A percentile compares a stretch with the other conserved stretches of the same genome.
Evolutionary conservation across 2,113 vertebrate genomes (phyloP).

Genomic region (Lates calcarifer): DNA sequence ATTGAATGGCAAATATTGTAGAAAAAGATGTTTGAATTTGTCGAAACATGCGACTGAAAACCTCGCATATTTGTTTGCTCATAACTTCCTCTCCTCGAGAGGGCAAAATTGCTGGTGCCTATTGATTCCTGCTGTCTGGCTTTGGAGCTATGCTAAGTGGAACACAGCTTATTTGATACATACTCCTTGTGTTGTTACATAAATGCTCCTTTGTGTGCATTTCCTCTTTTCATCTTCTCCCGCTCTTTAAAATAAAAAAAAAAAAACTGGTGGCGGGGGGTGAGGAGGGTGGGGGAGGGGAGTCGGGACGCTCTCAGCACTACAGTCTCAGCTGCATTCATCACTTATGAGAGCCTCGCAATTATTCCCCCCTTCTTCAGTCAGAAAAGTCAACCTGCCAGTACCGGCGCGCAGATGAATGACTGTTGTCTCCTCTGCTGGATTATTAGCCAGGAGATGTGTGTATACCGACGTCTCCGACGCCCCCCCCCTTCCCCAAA

Average conservation of each 20-base stretch:
- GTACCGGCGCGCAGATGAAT: slow-evolving; percentile 69
- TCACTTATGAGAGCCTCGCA: slow-evolving; percentile 69
- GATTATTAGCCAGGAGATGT: slow-evolving; percentile 78
- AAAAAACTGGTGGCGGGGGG: not conserved
- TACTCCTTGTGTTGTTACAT: slow-evolving; percentile 73
- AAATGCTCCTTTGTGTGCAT: slow-evolving; percentile 74
- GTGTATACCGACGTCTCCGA: slow-evolving; percentile 46
- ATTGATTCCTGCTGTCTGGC: slow-evolving; percentile 59
- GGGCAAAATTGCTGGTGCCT: slow-evolving; percentile 52
- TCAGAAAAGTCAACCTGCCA: slow-evolving; percentile 78
- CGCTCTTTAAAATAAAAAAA: slow-evolving; percentile 25
- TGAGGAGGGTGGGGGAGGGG: not conserved
- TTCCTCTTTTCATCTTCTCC: slow-evolving; percentile 70
- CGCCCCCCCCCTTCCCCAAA: slow-evolving; percentile 11
- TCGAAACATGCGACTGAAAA: slow-evolving; percentile 14
- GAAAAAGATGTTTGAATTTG: slow-evolving; percentile 41
- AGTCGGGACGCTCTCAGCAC: slow-evolving; percentile 53
- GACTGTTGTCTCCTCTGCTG: slow-evolving; percentile 75
- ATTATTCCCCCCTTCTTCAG: slow-evolving; percentile 77
- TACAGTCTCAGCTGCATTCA: slow-evolving; percentile 71
- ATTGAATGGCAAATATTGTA: slow-evolving; percentile 28
- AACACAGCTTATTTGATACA: slow-evolving; percentile 74
- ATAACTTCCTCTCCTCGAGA: slow-evolving; percentile 56
- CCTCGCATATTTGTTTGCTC: slow-evolving; percentile 64
- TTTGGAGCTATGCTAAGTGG: slow-evolving; percentile 66